Evolutionary conservation across 2,888 invertebrate genomes (phyloP), one percentile per base, ranked within the genome.

Genomic region (Xanthia icteritia): DNA sequence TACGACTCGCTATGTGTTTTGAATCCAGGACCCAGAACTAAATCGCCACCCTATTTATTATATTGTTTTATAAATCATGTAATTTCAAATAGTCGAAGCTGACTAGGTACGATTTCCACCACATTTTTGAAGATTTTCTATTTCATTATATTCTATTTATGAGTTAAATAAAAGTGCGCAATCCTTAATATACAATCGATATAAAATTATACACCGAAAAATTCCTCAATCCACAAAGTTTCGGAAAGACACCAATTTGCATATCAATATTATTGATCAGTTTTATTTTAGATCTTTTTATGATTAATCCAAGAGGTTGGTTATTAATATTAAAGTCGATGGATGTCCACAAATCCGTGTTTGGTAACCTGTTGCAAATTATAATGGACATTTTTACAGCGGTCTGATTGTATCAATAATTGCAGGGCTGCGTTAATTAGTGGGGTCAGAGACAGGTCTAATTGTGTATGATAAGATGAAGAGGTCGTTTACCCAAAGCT

Each of bases 181-280:
- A 20, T 42, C 0, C 31, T 4, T 51, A 61, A 4, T 20, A 63
- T 45, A n/a, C 2, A 60, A 15, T 11, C 54, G 17, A 63, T 6
- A 48, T 27, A 60, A 48, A 63, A 54, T 61, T 61, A 20, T 5
- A 31, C 51, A 23, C 27, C 8, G 8, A 31, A 54, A 42, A 42
- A 31, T 45, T n/a, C 31, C 8, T 63, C 20, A 76, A 48, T 13
- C 39, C 27, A n/a, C 64, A 48, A 75, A 74, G 45, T 27, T 8
- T 68, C 8, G 0, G 20, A 36, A 63, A 75, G 20, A 63, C 1
- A 20, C 17, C 27, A n/a, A 63, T 56, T 76, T 65, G 77, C 77
- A 60, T 76, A 76, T 48, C 4, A 39, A 65, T n/a, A 51, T 27
- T 77, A 48, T 51, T 66, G n/a, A 31, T 77, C n/a, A 77, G n/a